Percentiles rank a stretch among this genome's conserved stretches.
Evolutionary conservation across 1,140 invertebrate species (phyloP).

Genomic region (Ceratosolen fusciceps): DNA sequence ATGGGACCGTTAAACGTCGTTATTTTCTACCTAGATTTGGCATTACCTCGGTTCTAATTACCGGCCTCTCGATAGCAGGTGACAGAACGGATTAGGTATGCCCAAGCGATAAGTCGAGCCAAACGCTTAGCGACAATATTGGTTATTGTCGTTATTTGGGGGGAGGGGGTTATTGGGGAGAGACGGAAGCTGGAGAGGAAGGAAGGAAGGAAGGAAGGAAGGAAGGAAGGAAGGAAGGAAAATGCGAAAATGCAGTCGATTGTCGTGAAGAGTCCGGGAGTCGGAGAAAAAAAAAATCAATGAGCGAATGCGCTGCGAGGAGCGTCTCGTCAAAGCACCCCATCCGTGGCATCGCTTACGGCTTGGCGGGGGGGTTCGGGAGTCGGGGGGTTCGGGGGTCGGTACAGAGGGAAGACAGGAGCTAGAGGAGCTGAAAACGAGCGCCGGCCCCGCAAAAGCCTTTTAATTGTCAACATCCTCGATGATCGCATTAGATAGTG

Average conservation of each 20-base stretch:
- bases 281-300: not conserved
- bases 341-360: not conserved
- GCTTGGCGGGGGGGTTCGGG: not conserved
- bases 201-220: not conserved
- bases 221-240: not conserved
- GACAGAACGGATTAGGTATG: too few relatives aligned
- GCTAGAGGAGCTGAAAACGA: too few relatives aligned
- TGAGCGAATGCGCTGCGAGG: not conserved
- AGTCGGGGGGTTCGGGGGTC: too few relatives aligned
- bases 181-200: not conserved
- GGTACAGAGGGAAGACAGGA: too few relatives aligned
- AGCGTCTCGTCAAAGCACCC: not conserved
- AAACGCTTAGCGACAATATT: too few relatives aligned
- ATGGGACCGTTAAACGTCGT: too few relatives aligned
- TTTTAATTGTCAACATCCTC: slow-evolving; percentile 5
- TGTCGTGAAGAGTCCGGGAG: not conserved
- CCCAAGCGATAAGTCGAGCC: too few relatives aligned
- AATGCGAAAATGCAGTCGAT: not conserved
- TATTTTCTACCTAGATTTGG: too few relatives aligned
- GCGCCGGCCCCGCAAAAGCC: not conserved
- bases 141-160: too few relatives aligned
- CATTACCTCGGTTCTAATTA: too few relatives aligned
- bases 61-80: too few relatives aligned
- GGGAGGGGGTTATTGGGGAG: not conserved
- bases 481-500: not conserved